Conservation (phyloP, 1,140 invertebrate species). For the Platorchestia sp. region DNA sequence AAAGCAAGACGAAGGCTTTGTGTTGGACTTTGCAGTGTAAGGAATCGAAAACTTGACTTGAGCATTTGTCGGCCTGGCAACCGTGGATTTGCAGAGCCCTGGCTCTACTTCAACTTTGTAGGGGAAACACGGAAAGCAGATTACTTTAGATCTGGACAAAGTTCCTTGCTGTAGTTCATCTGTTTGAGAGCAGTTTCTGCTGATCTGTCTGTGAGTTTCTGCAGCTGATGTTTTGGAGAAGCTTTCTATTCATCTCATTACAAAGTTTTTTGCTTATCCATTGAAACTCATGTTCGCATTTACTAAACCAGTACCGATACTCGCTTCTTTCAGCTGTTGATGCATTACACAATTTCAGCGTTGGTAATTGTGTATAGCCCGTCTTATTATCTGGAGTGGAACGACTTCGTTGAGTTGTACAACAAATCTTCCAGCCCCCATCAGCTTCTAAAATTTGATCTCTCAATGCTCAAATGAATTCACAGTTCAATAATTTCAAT, state of each 20-base stretch:
- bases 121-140: neutral
- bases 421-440: no score
- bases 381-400: no score
- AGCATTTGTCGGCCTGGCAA: slow-evolving; percentile 5
- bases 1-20: neutral
- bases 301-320: neutral
- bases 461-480: no score
- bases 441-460: no score
- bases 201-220: neutral
- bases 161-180: neutral
- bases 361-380: no score
- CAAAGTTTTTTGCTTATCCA: neutral
- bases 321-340: neutral
- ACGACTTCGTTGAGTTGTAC: no score
- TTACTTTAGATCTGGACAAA: neutral
- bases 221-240: neutral
- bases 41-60: neutral
- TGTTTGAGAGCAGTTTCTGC: neutral
- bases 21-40: neutral
- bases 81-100: neutral
- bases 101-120: neutral
- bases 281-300: neutral
- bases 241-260: neutral
- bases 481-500: no score
- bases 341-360: no score